Base-by-base conservation (phyloP, 1,140 invertebrate species). In the Nymphalis io region DNA sequence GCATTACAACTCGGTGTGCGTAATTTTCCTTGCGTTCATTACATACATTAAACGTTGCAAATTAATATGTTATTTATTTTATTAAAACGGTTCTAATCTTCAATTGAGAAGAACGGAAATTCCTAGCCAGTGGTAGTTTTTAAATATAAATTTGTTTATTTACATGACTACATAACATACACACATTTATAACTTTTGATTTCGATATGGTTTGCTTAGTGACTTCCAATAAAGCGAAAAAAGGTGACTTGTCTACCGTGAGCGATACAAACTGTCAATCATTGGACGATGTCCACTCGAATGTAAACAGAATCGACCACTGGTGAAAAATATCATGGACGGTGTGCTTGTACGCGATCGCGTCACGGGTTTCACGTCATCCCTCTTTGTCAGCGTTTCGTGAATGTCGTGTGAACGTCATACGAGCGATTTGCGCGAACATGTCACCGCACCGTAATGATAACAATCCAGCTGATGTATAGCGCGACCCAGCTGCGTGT, bases 381-480 rank as follows among this genome's bases (percentile, higher is more conserved):
- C 8, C 16, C 46, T 18, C 16, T 48, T 48, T 48, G 46, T 48
- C 46, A 16, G 1, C 15, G 16, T 18, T 16, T 10, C 16, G 16
- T 48, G 16, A 18, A 48, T 3, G 16, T 48, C 46, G 10, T n/a
- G 40, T 15, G 15, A 15, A n/a, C 15, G 15, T n/a, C 40, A 13
- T n/a, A 12, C 12, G 40, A n/a, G 12, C 40, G 40, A 13, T 42
- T n/a, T 48, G 46, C 46, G 13, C 1, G 46, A 6, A 10, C 8
- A 23, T 55, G 13, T 15, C 21, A 55, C 51, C 23, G 51, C 51
- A n/a, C 51, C 12, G n/a, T 18, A 48, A 27, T n/a, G 51, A 55
- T n/a, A 23, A 12, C 20, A 2, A 27, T 55, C 51, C 51, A 55
- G 21, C 51, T 55, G 20, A 27, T 55, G 8, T 4, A 55, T 15